Base-by-base conservation (phyloP, 1,140 invertebrate genomes). In the Goniozus legneri region DNA sequence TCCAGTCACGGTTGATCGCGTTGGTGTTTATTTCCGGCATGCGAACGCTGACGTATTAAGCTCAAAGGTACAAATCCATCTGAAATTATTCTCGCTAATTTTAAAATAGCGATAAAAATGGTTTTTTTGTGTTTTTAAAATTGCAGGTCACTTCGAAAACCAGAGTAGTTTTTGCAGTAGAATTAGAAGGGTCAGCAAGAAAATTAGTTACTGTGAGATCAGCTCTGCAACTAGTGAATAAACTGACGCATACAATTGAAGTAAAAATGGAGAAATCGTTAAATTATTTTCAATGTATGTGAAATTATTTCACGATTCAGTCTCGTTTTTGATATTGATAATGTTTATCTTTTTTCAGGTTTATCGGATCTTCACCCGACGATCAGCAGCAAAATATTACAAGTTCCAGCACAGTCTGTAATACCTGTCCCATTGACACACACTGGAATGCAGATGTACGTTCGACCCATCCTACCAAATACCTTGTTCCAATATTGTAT, bases 171-270 rank as follows among this genome's bases (percentile, higher is more conserved):
- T 87, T 95, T 65, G 88, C 90, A 56, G 89, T 98, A 1, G 84
- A 86, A 2, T 76, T 97, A 43, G 92, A 95, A 71, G 93, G 93
- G 1, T 94, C 90, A 24, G 95, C 95, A 0, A 83, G 90, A 48
- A 98, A 98, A 75, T 76, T 97, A 44, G 89, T 98, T n/a, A 92
- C 90, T n/a, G 85, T 98, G 3, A 81, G 93, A 44, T 97, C 95
- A 16, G 91, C 93, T 24, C 75, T 98, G 33, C 81, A 85, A 43
- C 73, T 97, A 2, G 72, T 81, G 4, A 98, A 98, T 76, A 79
- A 81, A 57, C 67, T 93, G 47, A 80, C 82, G 37, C 82, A 88
- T 46, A 60, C 80, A 0, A 78, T 94, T 8, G 87, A 91, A 60
- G 69, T 88, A 0, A 85, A 84, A 62, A 74, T 87, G 52, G 83